Conservation (phyloP, 2,113 vertebrate species). For the Neotragus moschatus region DNA sequence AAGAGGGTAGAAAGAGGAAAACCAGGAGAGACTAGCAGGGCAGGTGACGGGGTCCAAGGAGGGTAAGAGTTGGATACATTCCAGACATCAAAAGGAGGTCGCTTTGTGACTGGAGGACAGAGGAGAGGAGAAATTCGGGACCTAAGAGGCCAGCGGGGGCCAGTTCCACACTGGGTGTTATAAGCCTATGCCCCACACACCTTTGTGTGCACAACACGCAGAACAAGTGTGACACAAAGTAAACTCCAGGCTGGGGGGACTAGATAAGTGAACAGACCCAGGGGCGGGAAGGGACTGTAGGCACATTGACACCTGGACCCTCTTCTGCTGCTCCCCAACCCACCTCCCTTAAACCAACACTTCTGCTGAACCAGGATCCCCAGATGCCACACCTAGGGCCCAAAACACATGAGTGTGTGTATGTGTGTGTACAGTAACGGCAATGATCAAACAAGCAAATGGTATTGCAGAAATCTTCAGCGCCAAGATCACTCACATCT, state of each 20-base stretch:
- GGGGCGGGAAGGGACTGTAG: background rate
- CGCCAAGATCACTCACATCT: background rate
- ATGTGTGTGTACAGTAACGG: background rate
- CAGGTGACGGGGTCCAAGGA: background rate
- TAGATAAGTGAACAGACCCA: background rate
- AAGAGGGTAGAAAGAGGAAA: background rate
- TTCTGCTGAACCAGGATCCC: background rate
- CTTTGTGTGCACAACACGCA: background rate
- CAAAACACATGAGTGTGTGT: background rate
- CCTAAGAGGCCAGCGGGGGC: background rate
- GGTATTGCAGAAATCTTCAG: background rate
- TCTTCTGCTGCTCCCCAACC: background rate
- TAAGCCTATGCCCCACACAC: background rate
- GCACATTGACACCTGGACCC: background rate
- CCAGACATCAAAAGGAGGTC: background rate
- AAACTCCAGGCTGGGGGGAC: background rate
- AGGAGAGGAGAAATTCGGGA: background rate
- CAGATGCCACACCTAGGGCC: background rate
- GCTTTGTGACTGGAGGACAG: background rate
- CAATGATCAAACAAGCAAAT: background rate
- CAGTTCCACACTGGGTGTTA: background rate
- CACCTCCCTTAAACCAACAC: background rate
- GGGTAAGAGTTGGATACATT: background rate
- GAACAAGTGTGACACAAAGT: background rate
- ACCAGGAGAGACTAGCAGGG: background rate